These are phyloP conservation scores for Dendrolimus houi DNA, from an alignment of 2,888 invertebrate genomes.

Conservation along the genomic window DNA sequence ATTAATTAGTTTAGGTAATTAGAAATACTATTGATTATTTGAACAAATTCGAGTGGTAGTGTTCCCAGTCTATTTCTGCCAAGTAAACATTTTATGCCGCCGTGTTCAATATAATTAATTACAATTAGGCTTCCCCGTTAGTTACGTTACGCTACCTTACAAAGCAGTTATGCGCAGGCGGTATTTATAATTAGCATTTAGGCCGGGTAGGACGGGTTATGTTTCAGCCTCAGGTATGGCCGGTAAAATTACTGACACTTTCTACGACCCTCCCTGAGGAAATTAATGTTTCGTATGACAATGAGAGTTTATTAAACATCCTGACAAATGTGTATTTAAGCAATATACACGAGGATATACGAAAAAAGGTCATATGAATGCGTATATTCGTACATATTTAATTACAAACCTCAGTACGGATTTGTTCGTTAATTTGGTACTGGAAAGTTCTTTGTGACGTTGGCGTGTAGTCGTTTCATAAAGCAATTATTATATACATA, in stretches of 20 bases:
- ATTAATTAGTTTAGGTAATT: too few relatives aligned
- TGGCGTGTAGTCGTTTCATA: too few relatives aligned
- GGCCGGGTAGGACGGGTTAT: background rate
- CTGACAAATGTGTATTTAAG: conserved; percentile 14
- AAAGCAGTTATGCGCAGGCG: background rate
- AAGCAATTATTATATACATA: too few relatives aligned
- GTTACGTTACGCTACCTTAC: too few relatives aligned
- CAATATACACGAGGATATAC: background rate
- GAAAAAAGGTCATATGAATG: background rate
- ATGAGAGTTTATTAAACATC: conserved; percentile 26
- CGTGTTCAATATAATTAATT: too few relatives aligned
- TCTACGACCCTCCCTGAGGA: conserved; percentile 28
- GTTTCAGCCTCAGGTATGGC: conserved; percentile 7
- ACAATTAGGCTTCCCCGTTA: too few relatives aligned
- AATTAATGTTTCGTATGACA: conserved; percentile 35
- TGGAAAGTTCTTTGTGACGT: too few relatives aligned
- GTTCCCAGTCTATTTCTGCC: too few relatives aligned
- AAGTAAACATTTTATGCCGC: too few relatives aligned
- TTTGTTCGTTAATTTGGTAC: too few relatives aligned
- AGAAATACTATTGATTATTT: too few relatives aligned
- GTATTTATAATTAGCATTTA: background rate
- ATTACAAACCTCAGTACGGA: background rate
- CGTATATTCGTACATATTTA: background rate
- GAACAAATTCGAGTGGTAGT: too few relatives aligned
- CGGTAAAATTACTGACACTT: conserved; percentile 23